Evolutionary conservation across 2,113 vertebrate genomes (phyloP).

Genomic region (Xerus inauris): DNA sequence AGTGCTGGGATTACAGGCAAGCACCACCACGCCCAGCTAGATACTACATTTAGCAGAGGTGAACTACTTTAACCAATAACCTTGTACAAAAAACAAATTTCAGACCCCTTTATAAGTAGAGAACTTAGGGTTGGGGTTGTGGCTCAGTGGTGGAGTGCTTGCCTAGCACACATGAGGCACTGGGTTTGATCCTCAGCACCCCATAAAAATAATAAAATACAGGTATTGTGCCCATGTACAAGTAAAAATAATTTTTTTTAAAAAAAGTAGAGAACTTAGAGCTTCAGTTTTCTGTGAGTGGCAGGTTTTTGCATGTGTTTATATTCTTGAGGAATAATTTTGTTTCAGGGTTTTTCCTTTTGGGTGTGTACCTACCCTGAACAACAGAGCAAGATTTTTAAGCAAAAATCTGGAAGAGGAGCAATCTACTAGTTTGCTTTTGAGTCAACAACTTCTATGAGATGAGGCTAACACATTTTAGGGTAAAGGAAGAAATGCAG

Average conservation of each 20-base stretch:
- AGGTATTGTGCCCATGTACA: too few species aligned
- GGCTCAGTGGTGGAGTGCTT: too few species aligned
- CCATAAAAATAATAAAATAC: too few species aligned
- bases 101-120: not conserved
- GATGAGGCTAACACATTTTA: not conserved
- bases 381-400: not conserved
- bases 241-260: too few species aligned
- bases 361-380: not conserved
- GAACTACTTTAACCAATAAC: not conserved
- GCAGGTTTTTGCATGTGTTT: not conserved
- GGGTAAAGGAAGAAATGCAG: not conserved
- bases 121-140: not conserved
- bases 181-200: too few species aligned
- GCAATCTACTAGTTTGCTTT: not conserved
- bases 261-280: not conserved
- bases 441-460: not conserved
- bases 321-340: not conserved
- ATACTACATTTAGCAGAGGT: not conserved
- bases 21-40: too few species aligned
- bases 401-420: not conserved
- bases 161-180: too few species aligned
- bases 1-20: too few species aligned
- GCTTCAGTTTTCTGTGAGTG: not conserved
- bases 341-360: conserved; percentile 2
- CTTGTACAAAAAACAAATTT: not conserved